phyloP scores from a whole-genome alignment of 1,140 invertebrate genomes.

The Ceratosolen solmsi region DNA sequence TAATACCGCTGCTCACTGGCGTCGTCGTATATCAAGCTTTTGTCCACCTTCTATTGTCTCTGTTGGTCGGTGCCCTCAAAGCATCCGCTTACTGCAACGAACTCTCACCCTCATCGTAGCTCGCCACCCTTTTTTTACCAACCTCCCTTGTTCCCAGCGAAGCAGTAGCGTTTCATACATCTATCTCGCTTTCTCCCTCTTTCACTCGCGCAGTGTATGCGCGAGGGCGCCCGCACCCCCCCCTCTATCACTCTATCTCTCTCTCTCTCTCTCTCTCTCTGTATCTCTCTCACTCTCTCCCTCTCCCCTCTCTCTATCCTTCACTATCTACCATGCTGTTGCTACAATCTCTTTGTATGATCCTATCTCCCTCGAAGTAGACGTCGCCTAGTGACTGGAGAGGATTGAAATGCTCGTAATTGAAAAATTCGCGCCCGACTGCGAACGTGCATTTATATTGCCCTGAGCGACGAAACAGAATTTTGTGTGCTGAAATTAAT shows the following conservation, averaged over 20 bases:
- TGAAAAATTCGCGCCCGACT: constrained; percentile 53
- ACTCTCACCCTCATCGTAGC: not conserved
- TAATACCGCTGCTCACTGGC: constrained; percentile 66
- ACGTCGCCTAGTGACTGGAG: constrained; percentile 3
- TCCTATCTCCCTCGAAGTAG: not conserved
- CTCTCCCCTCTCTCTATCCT: not conserved
- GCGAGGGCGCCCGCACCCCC: constrained; percentile 34
- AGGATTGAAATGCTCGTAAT: constrained; percentile 55
- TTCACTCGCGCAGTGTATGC: too few species aligned
- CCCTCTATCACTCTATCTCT: not conserved
- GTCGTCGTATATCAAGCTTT: constrained; percentile 70
- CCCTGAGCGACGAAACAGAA: constrained; percentile 5
- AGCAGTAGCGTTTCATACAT: constrained; percentile 14
- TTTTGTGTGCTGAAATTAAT: constrained; percentile 45
- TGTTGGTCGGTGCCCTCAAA: constrained; percentile 58
- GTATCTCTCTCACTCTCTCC: too few species aligned
- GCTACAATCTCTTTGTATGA: not conserved
- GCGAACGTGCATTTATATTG: constrained; percentile 32
- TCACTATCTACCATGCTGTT: not conserved
- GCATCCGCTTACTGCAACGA: not conserved
- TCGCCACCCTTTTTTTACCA: constrained; percentile 24
- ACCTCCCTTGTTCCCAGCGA: constrained; percentile 3
- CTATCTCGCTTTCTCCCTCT: not conserved
- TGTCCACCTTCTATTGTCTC: constrained; percentile 72
- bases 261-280: not conserved